Evolutionary conservation across 2,888 invertebrate species (phyloP), one percentile per base, ranked within the genome.

Genomic region (Troides oblongomaculatus): DNA sequence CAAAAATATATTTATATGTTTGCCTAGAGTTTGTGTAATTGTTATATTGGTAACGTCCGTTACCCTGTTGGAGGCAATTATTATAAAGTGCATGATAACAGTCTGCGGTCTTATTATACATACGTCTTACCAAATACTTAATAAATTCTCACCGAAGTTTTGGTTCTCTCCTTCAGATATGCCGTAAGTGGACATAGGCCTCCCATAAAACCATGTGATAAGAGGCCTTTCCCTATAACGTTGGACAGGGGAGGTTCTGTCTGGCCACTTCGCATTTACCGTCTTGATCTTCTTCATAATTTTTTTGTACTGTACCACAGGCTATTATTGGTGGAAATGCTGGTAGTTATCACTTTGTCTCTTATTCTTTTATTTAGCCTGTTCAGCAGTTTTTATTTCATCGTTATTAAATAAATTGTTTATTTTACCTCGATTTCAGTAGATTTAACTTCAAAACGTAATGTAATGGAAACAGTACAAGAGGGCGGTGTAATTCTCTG

Each of bases 161-260:
- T 93, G 73, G 95, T 94, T 69, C 97, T 94, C n/a, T 94, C 90
- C n/a, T 94, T 92, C 36, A 96, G 87, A 0, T 80, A 77, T 0
- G 94, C 80, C 79, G 96, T 95, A 36, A 96, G 84, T 0, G 97
- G 97, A 0, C 97, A n/a, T n/a, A n/a, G 97, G 0, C 97, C 97
- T 6, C 97, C 97, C 97, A 93, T 97, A 96, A 17, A 98, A 90
- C 97, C 97, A 98, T 68, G 98, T 95, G 18, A 97, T 89, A 36
- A 97, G 87, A 0, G 98, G 98, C 58, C 94, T 93, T 1, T 96
- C 94, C 0, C 94, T 94, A 79, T 94, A 94, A 61, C 90, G 90
- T 6, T 79, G 74, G 0, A 94, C 94, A 64, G 93, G 87, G 0
- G 95, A 94, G 0, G 95, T 95, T 30, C 30, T 5, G 30, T 30